phyloP scores from a whole-genome alignment of 2,113 vertebrate genomes.

The Delphinus delphis region DNA sequence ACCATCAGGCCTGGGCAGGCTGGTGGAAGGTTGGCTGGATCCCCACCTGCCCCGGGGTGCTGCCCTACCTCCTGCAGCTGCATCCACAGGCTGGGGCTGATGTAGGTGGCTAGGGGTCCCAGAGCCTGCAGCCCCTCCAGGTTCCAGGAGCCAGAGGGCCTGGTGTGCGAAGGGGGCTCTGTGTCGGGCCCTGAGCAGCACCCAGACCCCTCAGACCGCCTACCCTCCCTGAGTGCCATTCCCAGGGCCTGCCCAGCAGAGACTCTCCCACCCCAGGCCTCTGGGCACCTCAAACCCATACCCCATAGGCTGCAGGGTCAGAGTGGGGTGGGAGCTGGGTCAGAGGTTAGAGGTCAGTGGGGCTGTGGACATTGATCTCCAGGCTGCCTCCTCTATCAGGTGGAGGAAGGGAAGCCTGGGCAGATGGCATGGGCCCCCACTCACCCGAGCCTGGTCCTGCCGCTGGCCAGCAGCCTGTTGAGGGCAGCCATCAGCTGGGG shows the following conservation, averaged over 20 bases:
- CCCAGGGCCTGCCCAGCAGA: neutral
- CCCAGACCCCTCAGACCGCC: neutral
- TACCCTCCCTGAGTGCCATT: neutral
- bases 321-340: neutral
- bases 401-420: neutral
- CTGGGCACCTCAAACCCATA: neutral
- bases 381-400: neutral
- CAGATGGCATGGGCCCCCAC: neutral
- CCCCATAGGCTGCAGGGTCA: neutral
- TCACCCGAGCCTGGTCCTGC: constrained; percentile 61
- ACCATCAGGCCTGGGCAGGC: neutral
- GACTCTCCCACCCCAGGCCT: neutral
- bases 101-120: constrained; percentile 69
- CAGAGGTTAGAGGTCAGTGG: neutral
- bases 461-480: constrained; percentile 62
- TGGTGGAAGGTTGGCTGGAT: neutral
- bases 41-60: rapidly evolving
- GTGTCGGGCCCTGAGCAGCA: rapidly evolving
- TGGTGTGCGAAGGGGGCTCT: neutral
- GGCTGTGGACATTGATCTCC: neutral
- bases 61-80: constrained; percentile 73
- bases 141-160: constrained; percentile 78
- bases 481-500: constrained; percentile 47
- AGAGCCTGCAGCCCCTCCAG: constrained; percentile 56
- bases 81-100: constrained; percentile 71